Conservation (phyloP, 2,888 invertebrate species). For the Galeruca laticollis region DNA sequence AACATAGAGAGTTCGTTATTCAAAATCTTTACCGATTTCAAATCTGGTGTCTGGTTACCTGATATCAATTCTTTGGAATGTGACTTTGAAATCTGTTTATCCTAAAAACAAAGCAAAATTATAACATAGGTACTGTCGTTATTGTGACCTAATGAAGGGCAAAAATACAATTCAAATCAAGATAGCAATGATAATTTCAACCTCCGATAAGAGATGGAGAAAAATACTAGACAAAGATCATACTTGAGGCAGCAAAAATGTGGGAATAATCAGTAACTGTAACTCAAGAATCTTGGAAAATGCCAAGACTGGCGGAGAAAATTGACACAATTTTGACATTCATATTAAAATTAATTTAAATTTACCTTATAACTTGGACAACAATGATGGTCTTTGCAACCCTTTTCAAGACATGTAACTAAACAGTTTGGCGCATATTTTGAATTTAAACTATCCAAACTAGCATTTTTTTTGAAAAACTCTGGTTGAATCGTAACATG, state of each 20-base stretch:
- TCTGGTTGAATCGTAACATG: slow-evolving; percentile 91
- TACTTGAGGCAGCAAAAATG: too few relatives aligned
- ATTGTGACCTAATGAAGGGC: neutral
- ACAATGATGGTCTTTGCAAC: slow-evolving; percentile 66
- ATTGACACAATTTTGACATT: too few relatives aligned
- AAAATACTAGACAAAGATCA: too few relatives aligned
- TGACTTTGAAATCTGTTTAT: slow-evolving; percentile 41
- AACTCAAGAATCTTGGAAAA: too few relatives aligned
- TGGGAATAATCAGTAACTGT: too few relatives aligned
- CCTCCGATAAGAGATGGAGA: too few relatives aligned
- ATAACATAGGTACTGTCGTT: too few relatives aligned
- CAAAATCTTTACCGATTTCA: slow-evolving; percentile 47
- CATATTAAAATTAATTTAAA: neutral
- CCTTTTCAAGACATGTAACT: slow-evolving; percentile 64
- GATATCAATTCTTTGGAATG: slow-evolving; percentile 46
- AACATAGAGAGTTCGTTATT: slow-evolving; percentile 26
- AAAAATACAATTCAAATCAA: too few relatives aligned
- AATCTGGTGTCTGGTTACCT: slow-evolving; percentile 40
- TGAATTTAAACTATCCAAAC: slow-evolving; percentile 55
- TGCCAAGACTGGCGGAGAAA: too few relatives aligned
- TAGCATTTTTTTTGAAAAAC: slow-evolving; percentile 68
- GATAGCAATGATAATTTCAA: too few relatives aligned
- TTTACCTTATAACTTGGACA: slow-evolving; percentile 59
- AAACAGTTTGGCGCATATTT: slow-evolving; percentile 62
- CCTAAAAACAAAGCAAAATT: slow-evolving; percentile 39